phyloP scores from a whole-genome alignment of 2,113 vertebrate species.

The Gadus chalcogrammus region DNA sequence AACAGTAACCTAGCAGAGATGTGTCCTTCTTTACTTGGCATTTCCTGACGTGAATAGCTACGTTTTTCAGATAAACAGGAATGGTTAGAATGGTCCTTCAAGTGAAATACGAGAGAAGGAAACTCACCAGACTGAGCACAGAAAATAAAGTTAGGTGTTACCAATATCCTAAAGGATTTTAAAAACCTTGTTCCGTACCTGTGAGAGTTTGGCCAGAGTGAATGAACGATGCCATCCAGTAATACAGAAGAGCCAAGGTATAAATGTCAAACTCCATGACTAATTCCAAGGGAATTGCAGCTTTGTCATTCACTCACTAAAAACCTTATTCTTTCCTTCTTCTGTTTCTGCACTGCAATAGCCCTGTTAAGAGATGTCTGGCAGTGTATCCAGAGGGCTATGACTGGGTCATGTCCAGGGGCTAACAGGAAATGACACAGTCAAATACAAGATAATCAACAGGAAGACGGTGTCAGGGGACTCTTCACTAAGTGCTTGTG shows the following conservation, averaged over 20 bases:
- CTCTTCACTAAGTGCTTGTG: neutral
- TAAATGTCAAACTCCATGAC: conserved; percentile 58
- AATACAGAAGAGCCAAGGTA: conserved; percentile 37
- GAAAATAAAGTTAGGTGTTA: neutral
- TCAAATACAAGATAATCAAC: conserved; percentile 42
- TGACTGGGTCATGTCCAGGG: conserved; percentile 51
- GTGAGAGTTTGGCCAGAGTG: neutral
- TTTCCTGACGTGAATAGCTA: too few species aligned
- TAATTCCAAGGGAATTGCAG: conserved; percentile 11
- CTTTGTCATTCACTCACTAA: neutral
- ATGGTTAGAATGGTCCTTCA: too few species aligned
- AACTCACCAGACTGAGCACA: neutral
- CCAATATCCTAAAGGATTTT: neutral
- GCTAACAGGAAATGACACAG: conserved; percentile 48
- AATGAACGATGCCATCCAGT: conserved; percentile 23
- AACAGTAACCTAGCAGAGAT: too few species aligned
- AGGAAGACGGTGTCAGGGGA: conserved; percentile 57
- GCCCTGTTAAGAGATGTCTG: conserved; percentile 20
- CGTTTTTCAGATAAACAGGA: too few species aligned
- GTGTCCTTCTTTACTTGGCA: too few species aligned
- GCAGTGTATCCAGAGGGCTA: conserved; percentile 14
- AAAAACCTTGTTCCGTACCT: conserved; percentile 53
- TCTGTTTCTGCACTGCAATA: conserved; percentile 16
- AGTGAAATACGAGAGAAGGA: neutral
- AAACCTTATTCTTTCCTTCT: conserved; percentile 20